Conservation (phyloP, 2,797 vertebrate species). For the Artibeus jamaicensis region DNA sequence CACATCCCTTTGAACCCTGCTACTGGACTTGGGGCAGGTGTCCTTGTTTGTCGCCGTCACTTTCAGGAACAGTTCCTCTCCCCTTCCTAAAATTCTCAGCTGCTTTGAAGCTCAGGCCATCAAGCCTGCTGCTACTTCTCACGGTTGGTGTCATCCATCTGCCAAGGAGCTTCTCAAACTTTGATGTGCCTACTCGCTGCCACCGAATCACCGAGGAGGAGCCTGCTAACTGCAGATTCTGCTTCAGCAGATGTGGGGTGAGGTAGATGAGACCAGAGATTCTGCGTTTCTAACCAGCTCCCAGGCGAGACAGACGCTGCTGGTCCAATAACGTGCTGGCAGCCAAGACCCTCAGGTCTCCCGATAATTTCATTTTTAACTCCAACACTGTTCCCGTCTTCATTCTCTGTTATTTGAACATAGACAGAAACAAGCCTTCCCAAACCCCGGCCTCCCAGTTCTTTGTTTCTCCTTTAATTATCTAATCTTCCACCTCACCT, state of each 20-base stretch:
- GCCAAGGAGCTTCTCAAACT: background rate
- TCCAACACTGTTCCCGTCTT: background rate
- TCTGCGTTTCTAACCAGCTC: background rate
- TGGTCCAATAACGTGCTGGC: background rate
- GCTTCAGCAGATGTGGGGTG: background rate
- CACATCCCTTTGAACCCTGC: background rate
- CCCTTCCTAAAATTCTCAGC: background rate
- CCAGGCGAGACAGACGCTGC: background rate
- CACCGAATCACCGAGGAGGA: no score
- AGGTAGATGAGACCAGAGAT: background rate
- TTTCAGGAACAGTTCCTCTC: background rate
- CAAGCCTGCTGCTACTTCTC: background rate
- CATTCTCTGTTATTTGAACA: background rate
- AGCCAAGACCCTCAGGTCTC: background rate
- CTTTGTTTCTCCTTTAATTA: background rate
- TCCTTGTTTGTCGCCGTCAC: background rate
- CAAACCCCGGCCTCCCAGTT: background rate
- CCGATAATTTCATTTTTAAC: background rate
- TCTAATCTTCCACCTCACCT: background rate
- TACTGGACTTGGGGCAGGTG: background rate
- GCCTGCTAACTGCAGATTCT: background rate
- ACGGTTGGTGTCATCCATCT: background rate
- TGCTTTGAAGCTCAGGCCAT: background rate
- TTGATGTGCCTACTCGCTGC: background rate
- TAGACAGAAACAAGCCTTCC: background rate